These are phyloP conservation scores for Cettia cetti DNA, from an alignment of 2,113 vertebrate species.

Conservation along the genomic window DNA sequence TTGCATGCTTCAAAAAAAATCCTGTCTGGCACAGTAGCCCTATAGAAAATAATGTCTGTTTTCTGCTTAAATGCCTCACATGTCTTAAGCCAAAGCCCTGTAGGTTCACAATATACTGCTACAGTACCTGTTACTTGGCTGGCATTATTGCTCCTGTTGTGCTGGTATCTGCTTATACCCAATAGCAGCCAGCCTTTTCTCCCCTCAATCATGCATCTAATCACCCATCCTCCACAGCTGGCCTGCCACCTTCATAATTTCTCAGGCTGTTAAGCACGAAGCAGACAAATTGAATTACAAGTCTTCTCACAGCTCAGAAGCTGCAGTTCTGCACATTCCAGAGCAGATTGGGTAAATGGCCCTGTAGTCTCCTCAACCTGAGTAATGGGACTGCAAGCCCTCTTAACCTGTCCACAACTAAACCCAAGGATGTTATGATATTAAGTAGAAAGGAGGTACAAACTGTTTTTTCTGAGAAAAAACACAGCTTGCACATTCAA, in stretches of 20 bases:
- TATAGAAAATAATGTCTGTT: not conserved
- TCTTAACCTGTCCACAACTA: not conserved
- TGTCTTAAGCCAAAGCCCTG: not conserved
- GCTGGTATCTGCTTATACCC: not conserved
- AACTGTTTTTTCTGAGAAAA: not conserved
- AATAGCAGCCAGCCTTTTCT: not conserved
- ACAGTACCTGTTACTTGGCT: not conserved
- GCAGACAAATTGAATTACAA: not conserved
- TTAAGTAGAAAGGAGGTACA: not conserved
- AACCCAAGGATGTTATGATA: not conserved
- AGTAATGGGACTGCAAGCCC: not conserved
- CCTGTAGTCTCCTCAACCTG: not conserved
- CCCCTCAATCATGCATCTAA: not conserved
- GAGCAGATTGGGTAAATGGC: not conserved
- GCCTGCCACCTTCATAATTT: not conserved
- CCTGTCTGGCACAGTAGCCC: not conserved
- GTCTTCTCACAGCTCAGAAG: not conserved
- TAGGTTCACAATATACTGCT: not conserved
- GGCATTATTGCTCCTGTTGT: not conserved
- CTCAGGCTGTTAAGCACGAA: not conserved
- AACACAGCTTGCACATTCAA: accelerated
- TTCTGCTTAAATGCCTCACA: not conserved
- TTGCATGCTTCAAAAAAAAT: not conserved
- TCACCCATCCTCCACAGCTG: not conserved
- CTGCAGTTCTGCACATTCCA: not conserved